Base-by-base conservation (phyloP, 2,797 vertebrate species). In the Tamandua tetradactyla region DNA sequence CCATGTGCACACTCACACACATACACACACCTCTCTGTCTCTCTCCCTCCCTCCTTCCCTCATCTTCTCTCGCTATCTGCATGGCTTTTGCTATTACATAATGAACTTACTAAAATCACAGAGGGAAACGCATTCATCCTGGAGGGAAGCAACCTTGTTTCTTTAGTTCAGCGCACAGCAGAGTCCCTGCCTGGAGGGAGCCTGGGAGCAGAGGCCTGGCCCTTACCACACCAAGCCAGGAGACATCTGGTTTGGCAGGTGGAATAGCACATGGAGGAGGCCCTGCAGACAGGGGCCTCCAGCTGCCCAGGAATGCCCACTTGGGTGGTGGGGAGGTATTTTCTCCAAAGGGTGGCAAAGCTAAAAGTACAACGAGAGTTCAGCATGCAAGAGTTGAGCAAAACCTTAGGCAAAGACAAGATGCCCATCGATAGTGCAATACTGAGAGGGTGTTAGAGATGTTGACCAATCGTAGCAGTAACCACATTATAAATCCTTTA, bases 91-190 rank as follows among this genome's bases (percentile, higher is more conserved):
- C 35, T 76, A 32, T 85, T 87, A 94, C 49, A 23, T 91, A 79
- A 80, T 64, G 1, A 90, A 57, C 57, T n/a, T 89, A 80, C 30
- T 92, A 75, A 95, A 87, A 62, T 87, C 61, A 91, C 8, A 42
- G n/a, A 83, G 64, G 20, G 8, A 93, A 92, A 83, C n/a, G 14
- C 9, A 64, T 87, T 84, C 71, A 37, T n/a, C 14, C 27, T 83
- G 82, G 44, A 88, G 59, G 25, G 49, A 89, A 55, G 61, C 17
- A 22, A 25, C 30, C 92, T 88, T 90, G 66, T 80, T 93, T 37
- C 40, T 93, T 93, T 78, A 7, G 12, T 78, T 90, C 42, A 78
- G 89, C 83, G 52, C 52, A 80, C 44, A 62, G 12, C 64, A 88
- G 27, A 66, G 30, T 68, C n/a, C 14, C 49, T 3, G 40, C 42